phyloP scores from a whole-genome alignment of 2,797 vertebrate genomes.

The Poecilia picta region DNA sequence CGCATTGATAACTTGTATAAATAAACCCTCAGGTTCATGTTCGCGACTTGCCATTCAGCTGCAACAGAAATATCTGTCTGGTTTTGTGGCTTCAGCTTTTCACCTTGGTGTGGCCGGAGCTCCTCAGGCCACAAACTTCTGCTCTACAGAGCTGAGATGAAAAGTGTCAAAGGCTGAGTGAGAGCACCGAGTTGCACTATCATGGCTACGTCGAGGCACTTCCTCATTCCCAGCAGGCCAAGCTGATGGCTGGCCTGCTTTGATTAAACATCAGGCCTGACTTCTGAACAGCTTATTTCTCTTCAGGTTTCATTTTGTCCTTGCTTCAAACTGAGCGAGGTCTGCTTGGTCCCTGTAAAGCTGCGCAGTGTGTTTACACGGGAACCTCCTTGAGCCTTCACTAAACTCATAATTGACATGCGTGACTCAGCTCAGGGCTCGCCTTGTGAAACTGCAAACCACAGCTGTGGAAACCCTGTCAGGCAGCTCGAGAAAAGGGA shows the following conservation, averaged over 20 bases:
- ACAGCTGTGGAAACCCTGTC: conserved; percentile 40
- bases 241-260: background rate
- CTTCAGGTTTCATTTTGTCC: conserved; percentile 18
- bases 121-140: conserved; percentile 5
- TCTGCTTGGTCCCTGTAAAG: conserved; percentile 7
- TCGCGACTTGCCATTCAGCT: too few species aligned
- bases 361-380: conserved; percentile 11
- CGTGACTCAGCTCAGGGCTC: conserved; percentile 34
- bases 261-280: background rate
- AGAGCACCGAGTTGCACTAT: conserved; percentile 17
- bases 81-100: conserved; percentile 7
- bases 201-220: conserved; percentile 29
- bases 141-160: background rate
- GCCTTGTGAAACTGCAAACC: conserved; percentile 39
- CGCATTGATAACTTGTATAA: too few species aligned
- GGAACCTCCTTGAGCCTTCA: conserved; percentile 16
- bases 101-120: background rate
- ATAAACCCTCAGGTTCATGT: background rate
- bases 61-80: background rate
- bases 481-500: conserved; percentile 17
- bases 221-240: conserved; percentile 21
- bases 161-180: background rate
- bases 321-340: conserved; percentile 21
- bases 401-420: conserved; percentile 16
- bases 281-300: background rate